Base-by-base conservation (phyloP, 2,797 vertebrate species). In the Notolabrus celidotus region DNA sequence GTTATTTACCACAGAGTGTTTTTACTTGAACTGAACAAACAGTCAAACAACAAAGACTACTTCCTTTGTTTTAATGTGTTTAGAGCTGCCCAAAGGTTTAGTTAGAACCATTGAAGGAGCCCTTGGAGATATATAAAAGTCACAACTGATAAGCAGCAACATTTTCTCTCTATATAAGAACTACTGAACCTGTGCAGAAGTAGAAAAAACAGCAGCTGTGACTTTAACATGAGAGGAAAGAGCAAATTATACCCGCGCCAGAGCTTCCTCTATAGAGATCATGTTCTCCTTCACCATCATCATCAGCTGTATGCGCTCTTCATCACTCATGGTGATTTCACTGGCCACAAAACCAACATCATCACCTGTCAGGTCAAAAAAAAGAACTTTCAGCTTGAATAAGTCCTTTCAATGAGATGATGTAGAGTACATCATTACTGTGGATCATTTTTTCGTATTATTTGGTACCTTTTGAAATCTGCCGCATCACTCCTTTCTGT, bases 271-370 rank as follows among this genome's bases (percentile, higher is more conserved):
- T 27, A 99, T 98, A 2, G 97, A 98, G 85, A 99, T 99, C 97
- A 98, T 99, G 86, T 99, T 99, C 74, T 99, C 98, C 79, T 99
- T 99, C 76, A 99, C 98, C 98, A 99, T 99, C 96, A 97, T 97
- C 98, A 99, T 99, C 68, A 99, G 94, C 82, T 99, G 97, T 82
- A 99, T 99, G 12, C 98, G 95, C 9, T 99, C 98, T 84, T 99
- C 98, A 12, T 99, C 98, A 5, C 98, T 98, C 98, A 99, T 99
- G 0, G 97, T 99, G 62, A 99, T 96, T 87, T 99, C 97, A 75
- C 97, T 99, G 74, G 98, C 98, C 45, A 99, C 95, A 0, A 98
- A 99, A 36, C 97, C 97, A 1, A 99, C 95, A 59, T 97, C 96
- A 47, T 99, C 97, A 53, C 97, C 97, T 98, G 81, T n/a, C 11